These are phyloP conservation scores for Mizuhopecten yessoensis DNA, from an alignment of 1,140 invertebrate genomes.

Conservation along the genomic window DNA sequence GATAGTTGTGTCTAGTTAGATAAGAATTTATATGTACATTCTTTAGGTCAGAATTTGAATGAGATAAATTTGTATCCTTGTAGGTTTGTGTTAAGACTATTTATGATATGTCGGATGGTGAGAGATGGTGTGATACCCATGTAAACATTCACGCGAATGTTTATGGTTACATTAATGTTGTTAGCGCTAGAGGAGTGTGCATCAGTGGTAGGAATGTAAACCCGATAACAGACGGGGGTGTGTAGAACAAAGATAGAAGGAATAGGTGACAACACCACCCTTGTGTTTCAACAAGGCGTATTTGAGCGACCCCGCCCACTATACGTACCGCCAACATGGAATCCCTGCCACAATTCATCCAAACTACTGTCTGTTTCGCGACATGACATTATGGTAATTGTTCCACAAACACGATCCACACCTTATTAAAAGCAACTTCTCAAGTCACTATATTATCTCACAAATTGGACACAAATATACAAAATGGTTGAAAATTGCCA, in stretches of 20 bases:
- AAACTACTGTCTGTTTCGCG: too few relatives aligned
- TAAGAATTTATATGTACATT: slow-evolving; percentile 40
- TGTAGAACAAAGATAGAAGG: not conserved
- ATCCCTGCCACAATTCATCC: too few relatives aligned
- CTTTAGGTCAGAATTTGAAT: slow-evolving; percentile 30
- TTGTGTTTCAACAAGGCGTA: not conserved
- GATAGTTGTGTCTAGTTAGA: not conserved
- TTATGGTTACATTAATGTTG: slow-evolving; percentile 19
- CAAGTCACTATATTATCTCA: too few relatives aligned
- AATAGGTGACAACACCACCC: not conserved
- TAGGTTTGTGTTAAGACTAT: slow-evolving; percentile 9
- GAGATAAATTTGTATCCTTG: slow-evolving; percentile 6
- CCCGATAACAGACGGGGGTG: not conserved
- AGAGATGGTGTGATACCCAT: not conserved
- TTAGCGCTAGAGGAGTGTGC: not conserved
- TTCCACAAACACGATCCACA: too few relatives aligned
- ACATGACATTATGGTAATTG: too few relatives aligned
- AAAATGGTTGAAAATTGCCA: too few relatives aligned
- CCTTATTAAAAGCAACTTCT: too few relatives aligned
- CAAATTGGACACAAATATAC: too few relatives aligned
- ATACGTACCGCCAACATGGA: not conserved
- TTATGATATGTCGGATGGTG: slow-evolving; percentile 13
- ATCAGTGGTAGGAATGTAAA: slow-evolving; percentile 10
- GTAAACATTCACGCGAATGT: slow-evolving; percentile 15
- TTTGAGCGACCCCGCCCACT: not conserved